Evolutionary conservation across 2,888 invertebrate species (phyloP).

Genomic region (Diadegma fenestrale): DNA sequence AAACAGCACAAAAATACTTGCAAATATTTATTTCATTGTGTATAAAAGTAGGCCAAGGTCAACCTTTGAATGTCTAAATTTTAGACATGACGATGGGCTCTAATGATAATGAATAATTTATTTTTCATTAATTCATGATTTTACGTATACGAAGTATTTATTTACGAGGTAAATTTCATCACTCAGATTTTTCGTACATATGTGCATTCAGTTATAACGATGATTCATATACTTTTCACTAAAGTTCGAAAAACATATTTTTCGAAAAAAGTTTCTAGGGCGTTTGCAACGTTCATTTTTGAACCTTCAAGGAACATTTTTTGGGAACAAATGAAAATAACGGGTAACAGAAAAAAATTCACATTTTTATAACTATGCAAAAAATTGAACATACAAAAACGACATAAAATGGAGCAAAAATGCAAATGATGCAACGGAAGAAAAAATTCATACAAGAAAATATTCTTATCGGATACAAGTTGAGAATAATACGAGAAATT

Average conservation of each 20-base stretch:
- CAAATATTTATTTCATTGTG: neutral
- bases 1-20: neutral
- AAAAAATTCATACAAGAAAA: neutral
- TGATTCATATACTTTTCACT: neutral
- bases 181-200: neutral
- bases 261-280: neutral
- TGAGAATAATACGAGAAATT: neutral
- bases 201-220: slow-evolving; percentile 3
- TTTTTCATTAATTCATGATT: neutral
- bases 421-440: neutral
- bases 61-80: neutral
- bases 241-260: neutral
- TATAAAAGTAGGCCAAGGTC: neutral
- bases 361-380: neutral
- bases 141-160: slow-evolving; percentile 4
- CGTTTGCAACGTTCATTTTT: too few relatives aligned
- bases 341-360: too few relatives aligned
- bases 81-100: neutral
- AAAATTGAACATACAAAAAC: neutral
- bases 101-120: neutral
- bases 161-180: slow-evolving; percentile 10
- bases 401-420: neutral
- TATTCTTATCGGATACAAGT: neutral
- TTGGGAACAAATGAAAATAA: too few relatives aligned
- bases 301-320: too few relatives aligned